Percentiles rank a stretch among this genome's conserved stretches.
These are phyloP conservation scores for Sakesphorus luctuosus DNA, from an alignment of 2,113 vertebrate species.

Conservation along the genomic window DNA sequence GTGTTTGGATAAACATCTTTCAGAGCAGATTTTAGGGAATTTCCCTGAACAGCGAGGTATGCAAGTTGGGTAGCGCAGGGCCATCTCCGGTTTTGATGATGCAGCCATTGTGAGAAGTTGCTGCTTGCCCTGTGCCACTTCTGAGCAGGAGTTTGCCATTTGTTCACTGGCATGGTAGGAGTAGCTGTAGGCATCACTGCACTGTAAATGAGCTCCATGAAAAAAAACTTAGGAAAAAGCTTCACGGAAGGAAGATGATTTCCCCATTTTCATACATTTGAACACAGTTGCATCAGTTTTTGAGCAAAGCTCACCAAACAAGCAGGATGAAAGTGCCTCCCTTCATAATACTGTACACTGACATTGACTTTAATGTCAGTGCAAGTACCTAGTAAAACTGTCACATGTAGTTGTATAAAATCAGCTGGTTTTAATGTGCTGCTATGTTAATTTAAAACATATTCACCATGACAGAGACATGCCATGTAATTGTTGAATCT, in stretches of 20 bases:
- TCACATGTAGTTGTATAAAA: constrained; percentile 19
- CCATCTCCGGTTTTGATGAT: neutral
- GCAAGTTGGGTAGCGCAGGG: neutral
- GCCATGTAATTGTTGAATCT: constrained; percentile 44
- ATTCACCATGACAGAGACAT: constrained; percentile 62
- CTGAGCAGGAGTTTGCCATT: neutral
- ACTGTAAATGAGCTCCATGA: neutral
- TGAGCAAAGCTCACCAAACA: neutral
- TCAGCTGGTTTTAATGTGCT: constrained; percentile 47
- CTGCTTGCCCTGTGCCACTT: neutral
- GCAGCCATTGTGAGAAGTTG: neutral
- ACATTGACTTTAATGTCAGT: neutral
- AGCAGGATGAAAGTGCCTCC: neutral
- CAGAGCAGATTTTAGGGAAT: neutral
- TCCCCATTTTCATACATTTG: neutral
- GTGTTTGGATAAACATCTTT: neutral
- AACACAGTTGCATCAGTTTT: neutral
- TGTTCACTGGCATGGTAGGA: neutral
- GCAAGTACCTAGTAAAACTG: neutral
- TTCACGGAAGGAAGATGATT: neutral
- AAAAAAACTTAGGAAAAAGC: neutral
- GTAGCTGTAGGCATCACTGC: neutral
- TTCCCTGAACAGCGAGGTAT: neutral
- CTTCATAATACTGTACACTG: neutral
- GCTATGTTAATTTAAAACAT: constrained; percentile 42